Base-by-base conservation (phyloP, 2,888 invertebrate species). In the Aradus depressus region DNA sequence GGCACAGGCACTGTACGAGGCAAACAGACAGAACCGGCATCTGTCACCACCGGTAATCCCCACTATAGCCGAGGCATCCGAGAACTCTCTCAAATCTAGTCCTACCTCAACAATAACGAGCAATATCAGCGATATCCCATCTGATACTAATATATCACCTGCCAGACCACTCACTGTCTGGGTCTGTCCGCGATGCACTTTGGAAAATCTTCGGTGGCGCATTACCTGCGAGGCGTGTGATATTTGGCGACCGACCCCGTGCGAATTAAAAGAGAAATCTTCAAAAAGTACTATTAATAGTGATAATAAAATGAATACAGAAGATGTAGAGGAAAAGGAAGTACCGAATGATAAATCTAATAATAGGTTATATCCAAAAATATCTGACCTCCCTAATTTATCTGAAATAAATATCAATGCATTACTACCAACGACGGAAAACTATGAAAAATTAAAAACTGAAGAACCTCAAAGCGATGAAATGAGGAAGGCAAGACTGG, bases 191-290 rank as follows among this genome's bases (percentile, higher is more conserved):
- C 70, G 70, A 53, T 80, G 80, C 61, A 77, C 76, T 1, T 64
- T 74, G 42, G 72, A 76, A 60, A 80, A 80, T 64, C 71, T 73
- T 25, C 73, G 74, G 50, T 75, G 76, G 69, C 67, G 77, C 55
- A 74, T 77, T 12, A 76, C 77, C 31, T 80, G 80, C 64, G 75
- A 75, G 57, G 74, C 75, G 16, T 80, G 80, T 59, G 72, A 72
- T 21, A 67, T 68, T 34, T 72, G 73, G 57, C 71, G 72, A 60
- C 72, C 73, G 5, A 54, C 55, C 26, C 52, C 50, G 14, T 54
- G 48, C 25, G 56, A 56, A 28, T 47, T 53, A 35, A 53, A 45
- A 39, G 50, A 52, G 21, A 47, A 35, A 26, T 8, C 22, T 21
- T n/a, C n/a, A n/a, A n/a, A n/a, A n/a, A n/a, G n/a, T n/a, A n/a